Conservation (phyloP, 2,888 invertebrate genomes). For the Blastobasis lacticolella region DNA sequence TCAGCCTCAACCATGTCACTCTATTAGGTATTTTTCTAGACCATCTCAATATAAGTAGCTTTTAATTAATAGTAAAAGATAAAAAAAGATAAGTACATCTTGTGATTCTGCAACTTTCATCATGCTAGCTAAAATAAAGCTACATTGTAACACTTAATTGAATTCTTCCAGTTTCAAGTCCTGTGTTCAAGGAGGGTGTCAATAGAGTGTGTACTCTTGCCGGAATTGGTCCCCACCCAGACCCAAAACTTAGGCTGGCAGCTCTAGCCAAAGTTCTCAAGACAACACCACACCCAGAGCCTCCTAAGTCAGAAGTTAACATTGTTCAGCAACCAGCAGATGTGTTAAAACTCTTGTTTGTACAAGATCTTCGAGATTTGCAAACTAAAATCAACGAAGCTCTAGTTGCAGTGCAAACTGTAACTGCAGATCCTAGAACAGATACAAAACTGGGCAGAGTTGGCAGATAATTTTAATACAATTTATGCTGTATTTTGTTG, state of each 20-base stretch:
- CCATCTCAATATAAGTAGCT: too few relatives aligned
- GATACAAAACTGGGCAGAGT: slow-evolving; percentile 96
- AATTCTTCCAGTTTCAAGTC: slow-evolving; percentile 80
- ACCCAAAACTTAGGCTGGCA: slow-evolving; percentile 59
- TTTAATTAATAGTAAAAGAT: too few relatives aligned
- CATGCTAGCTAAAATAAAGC: too few relatives aligned
- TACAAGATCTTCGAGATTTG: slow-evolving; percentile 87
- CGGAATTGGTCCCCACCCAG: slow-evolving; percentile 59
- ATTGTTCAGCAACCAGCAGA: slow-evolving; percentile 70
- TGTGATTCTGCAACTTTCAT: too few relatives aligned
- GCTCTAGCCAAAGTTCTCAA: slow-evolving; percentile 85
- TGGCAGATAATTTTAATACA: slow-evolving; percentile 69
- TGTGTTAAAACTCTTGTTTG: slow-evolving; percentile 84
- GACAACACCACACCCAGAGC: slow-evolving; percentile 85
- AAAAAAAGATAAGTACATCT: too few relatives aligned
- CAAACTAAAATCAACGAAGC: slow-evolving; percentile 96
- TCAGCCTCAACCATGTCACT: too few relatives aligned
- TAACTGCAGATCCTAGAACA: slow-evolving; percentile 98
- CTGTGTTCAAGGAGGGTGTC: slow-evolving; percentile 89
- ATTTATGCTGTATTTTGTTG: too few relatives aligned
- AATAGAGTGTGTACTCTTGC: slow-evolving; percentile 81
- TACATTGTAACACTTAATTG: too few relatives aligned
- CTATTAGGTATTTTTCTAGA: too few relatives aligned
- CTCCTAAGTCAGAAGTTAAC: slow-evolving; percentile 40
- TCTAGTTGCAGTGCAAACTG: slow-evolving; percentile 91